phyloP scores from a whole-genome alignment of 2,797 vertebrate genomes.

The Gymnothorax reevesii region DNA sequence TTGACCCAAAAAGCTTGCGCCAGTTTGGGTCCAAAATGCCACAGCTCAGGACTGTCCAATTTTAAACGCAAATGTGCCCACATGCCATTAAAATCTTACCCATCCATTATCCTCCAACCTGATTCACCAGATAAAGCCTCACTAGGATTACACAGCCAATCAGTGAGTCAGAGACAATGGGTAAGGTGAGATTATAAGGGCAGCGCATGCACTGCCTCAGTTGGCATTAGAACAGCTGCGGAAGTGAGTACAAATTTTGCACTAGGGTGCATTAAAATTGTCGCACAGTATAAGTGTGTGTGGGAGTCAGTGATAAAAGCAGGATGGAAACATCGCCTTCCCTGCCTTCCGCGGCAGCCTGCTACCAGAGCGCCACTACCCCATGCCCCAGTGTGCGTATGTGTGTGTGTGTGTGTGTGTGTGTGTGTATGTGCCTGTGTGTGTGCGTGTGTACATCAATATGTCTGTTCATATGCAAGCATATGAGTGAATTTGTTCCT shows the following conservation, averaged over 20 bases:
- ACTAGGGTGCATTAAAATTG: constrained; percentile 52
- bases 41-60: too few species aligned
- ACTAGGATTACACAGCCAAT: neutral
- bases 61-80: too few species aligned
- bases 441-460: constrained; percentile 19
- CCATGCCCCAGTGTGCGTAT: neutral
- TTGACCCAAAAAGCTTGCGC: too few species aligned
- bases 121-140: neutral
- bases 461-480: constrained; percentile 23
- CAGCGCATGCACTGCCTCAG: neutral
- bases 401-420: neutral
- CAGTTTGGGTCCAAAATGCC: too few species aligned
- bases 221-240: neutral
- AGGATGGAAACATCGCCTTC: constrained; percentile 58
- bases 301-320: constrained; percentile 74
- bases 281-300: constrained; percentile 72
- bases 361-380: neutral
- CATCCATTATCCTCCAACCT: neutral
- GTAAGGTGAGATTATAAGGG: neutral
- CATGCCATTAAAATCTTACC: too few species aligned
- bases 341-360: neutral
- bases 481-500: constrained; percentile 47
- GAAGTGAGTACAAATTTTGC: constrained; percentile 70
- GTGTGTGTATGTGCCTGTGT: constrained; percentile 9
- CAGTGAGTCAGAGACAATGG: neutral